A percentile compares a stretch with the other conserved stretches of the same genome.
phyloP scores from a whole-genome alignment of 2,797 vertebrate species.

The Poeciliopsis infans region DNA sequence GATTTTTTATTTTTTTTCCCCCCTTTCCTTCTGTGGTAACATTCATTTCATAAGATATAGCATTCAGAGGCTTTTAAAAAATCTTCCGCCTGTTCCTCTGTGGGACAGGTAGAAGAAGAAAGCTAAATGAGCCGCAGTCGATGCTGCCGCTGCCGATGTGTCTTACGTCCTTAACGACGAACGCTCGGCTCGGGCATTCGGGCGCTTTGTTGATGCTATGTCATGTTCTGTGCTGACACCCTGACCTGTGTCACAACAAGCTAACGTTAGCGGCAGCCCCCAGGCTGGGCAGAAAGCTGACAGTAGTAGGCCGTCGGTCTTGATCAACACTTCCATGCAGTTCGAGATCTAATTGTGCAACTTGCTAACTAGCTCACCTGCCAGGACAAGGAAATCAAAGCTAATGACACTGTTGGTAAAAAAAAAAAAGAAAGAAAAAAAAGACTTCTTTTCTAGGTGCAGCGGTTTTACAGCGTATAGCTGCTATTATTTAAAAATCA shows the following conservation, averaged over 20 bases:
- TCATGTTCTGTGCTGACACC: slow-evolving; percentile 72
- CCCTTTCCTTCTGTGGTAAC: slow-evolving; percentile 7
- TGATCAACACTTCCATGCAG: slow-evolving; percentile 51
- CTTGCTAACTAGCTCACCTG: slow-evolving; percentile 32
- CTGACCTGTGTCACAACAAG: slow-evolving; percentile 70
- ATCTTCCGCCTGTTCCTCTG: slow-evolving; percentile 25
- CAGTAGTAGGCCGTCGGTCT: slow-evolving; percentile 79
- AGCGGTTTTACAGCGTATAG: not conserved
- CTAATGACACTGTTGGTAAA: slow-evolving; percentile 51
- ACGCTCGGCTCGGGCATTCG: slow-evolving; percentile 43
- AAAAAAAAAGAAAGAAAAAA: not conserved
- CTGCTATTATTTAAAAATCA: not conserved
- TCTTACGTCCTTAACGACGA: slow-evolving; percentile 8
- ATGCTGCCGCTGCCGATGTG: not conserved
- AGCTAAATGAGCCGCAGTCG: slow-evolving; percentile 9
- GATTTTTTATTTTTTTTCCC: not conserved
- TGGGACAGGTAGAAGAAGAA: slow-evolving; percentile 34
- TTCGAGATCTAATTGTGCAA: slow-evolving; percentile 58
- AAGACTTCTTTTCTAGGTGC: not conserved
- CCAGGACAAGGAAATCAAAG: slow-evolving; percentile 37
- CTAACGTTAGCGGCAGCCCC: slow-evolving; percentile 50
- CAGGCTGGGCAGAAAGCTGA: slow-evolving; percentile 61
- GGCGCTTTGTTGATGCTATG: slow-evolving; percentile 55
- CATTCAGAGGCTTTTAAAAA: slow-evolving; percentile 22
- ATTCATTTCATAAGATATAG: slow-evolving; percentile 35